These are phyloP conservation scores for Notolabrus celidotus DNA, from an alignment of 2,797 vertebrate species.

Conservation along the genomic window DNA sequence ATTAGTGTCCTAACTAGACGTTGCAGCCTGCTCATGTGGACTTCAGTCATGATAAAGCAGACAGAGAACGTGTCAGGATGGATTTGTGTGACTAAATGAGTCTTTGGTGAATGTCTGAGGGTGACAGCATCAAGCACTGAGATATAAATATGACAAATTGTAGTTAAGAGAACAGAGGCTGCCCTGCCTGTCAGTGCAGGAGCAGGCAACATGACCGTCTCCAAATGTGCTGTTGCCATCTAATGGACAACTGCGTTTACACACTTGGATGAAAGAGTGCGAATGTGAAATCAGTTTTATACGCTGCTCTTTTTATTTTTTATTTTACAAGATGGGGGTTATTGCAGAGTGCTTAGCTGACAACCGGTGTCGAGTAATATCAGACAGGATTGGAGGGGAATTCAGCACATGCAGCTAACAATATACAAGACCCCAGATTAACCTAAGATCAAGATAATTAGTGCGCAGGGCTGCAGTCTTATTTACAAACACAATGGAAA, in stretches of 20 bases:
- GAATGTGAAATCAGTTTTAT: conserved; percentile 9
- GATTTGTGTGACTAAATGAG: conserved; percentile 39
- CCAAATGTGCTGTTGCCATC: conserved; percentile 75
- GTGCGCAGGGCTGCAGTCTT: conserved; percentile 27
- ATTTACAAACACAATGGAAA: conserved; percentile 35
- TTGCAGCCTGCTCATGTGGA: conserved; percentile 9
- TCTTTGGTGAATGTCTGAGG: conserved; percentile 24
- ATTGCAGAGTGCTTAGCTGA: background rate
- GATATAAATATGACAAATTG: conserved; percentile 26
- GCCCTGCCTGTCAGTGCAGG: background rate
- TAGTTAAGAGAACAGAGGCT: conserved; percentile 18
- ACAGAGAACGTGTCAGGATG: conserved; percentile 15
- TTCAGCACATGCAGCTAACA: background rate
- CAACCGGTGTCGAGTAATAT: background rate
- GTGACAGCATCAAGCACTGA: conserved; percentile 26
- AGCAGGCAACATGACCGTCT: conserved; percentile 1
- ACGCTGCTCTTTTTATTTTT: conserved; percentile 13
- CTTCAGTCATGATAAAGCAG: conserved; percentile 21
- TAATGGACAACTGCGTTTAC: conserved; percentile 70
- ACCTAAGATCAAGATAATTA: conserved; percentile 41
- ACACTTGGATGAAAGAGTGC: conserved; percentile 29
- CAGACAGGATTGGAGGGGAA: background rate
- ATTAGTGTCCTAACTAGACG: conserved; percentile 12
- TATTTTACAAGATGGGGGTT: background rate
- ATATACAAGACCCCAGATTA: conserved; percentile 5